These are phyloP conservation scores for Caenorhabditis brenneri DNA, from an alignment of 1,140 invertebrate genomes.

Conservation along the genomic window DNA sequence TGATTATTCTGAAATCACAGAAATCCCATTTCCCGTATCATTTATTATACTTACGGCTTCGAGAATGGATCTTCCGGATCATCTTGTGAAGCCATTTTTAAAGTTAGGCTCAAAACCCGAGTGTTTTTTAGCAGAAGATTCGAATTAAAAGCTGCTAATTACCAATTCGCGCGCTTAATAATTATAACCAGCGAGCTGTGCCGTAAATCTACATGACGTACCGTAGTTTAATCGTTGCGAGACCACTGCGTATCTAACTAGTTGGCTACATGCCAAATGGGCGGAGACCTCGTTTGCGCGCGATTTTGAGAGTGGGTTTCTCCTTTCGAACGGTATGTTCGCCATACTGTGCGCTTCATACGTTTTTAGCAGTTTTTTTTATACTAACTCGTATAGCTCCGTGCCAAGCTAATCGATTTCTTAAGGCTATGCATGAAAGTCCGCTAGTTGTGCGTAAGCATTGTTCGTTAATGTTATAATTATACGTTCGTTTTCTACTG, in stretches of 20 bases:
- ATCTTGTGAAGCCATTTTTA: not conserved
- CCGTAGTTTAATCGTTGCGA: not conserved
- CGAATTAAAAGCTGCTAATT: not conserved
- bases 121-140: not conserved
- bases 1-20: slow-evolving; percentile 6
- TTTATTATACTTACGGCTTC: slow-evolving; percentile 24
- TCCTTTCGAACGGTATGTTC: not conserved
- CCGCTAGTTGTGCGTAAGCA: too few species aligned
- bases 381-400: too few species aligned
- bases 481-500: not conserved
- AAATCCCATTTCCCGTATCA: not conserved
- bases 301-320: slow-evolving; percentile 18
- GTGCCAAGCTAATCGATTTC: too few species aligned
- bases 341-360: not conserved
- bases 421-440: too few species aligned
- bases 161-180: not conserved
- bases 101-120: not conserved
- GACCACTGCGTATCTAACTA: slow-evolving; percentile 26
- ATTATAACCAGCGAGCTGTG: not conserved
- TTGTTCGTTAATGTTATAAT: too few species aligned
- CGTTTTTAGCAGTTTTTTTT: too few species aligned
- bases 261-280: slow-evolving; percentile 25
- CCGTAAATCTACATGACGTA: slow-evolving; percentile 21
- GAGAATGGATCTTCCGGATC: slow-evolving; percentile 23
- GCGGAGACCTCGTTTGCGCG: not conserved